Conservation (phyloP, 2,888 invertebrate species). For the Clunio marinus region DNA sequence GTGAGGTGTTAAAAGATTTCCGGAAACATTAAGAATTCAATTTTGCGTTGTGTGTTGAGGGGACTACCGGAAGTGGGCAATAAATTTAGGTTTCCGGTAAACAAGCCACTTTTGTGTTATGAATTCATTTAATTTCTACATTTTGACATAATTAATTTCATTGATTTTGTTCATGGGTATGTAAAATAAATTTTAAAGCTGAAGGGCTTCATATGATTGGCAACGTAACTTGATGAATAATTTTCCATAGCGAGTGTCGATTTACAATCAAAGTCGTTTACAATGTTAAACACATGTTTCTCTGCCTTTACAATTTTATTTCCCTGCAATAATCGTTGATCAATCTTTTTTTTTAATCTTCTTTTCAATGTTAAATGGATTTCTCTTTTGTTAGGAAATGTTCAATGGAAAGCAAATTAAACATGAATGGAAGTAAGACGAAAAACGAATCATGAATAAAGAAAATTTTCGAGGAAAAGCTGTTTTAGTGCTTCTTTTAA, state of each 20-base stretch:
- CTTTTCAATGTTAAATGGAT: neutral
- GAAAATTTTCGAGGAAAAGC: too few species aligned
- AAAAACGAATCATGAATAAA: too few species aligned
- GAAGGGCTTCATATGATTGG: too few species aligned
- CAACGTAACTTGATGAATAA: neutral
- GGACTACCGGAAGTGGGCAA: slow-evolving; percentile 29
- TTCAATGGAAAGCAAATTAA: neutral
- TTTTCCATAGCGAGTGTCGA: slow-evolving; percentile 2
- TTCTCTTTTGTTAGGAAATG: neutral
- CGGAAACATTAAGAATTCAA: neutral
- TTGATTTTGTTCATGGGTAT: too few species aligned
- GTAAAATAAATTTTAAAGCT: too few species aligned
- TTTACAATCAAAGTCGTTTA: neutral
- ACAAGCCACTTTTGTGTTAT: neutral
- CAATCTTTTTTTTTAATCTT: slow-evolving; percentile 10
- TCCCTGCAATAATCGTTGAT: neutral
- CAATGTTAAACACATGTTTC: neutral
- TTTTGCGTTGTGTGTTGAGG: neutral
- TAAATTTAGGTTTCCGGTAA: slow-evolving; percentile 26
- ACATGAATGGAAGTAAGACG: too few species aligned
- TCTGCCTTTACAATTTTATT: neutral
- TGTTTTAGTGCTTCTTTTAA: too few species aligned
- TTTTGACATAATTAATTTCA: neutral
- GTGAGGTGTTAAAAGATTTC: neutral
- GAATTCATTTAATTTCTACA: neutral